Percentiles rank a stretch among this genome's conserved stretches.
Evolutionary conservation across 2,797 vertebrate species (phyloP).

Genomic region (Artibeus lituratus): DNA sequence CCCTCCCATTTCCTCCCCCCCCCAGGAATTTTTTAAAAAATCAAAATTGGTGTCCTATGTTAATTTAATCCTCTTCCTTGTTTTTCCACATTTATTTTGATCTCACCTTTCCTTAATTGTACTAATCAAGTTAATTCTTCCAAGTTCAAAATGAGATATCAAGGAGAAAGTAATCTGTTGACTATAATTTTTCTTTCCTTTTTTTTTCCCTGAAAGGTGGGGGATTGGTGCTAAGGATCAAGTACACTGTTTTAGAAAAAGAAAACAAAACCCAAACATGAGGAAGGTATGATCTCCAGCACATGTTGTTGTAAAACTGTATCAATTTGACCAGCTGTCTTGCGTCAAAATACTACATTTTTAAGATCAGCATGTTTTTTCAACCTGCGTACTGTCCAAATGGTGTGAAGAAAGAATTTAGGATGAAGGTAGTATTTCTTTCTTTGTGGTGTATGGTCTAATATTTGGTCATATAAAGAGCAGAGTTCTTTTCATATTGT

Average conservation of each 20-base stretch:
- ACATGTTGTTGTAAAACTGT: background rate
- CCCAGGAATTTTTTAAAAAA: background rate
- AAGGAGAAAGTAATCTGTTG: constrained; percentile 38
- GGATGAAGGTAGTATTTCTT: constrained; percentile 23
- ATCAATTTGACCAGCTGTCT: background rate
- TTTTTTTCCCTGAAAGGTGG: background rate
- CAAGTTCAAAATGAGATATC: constrained; percentile 24
- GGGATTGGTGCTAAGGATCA: constrained; percentile 19
- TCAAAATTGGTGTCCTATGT: background rate
- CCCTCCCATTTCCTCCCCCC: too few species aligned
- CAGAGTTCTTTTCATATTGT: background rate
- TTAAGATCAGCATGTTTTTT: constrained; percentile 32
- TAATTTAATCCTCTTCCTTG: constrained; percentile 12
- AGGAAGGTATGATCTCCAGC: background rate
- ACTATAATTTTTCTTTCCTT: background rate
- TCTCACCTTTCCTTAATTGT: constrained; percentile 41
- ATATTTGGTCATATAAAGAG: constrained; percentile 5
- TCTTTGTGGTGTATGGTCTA: background rate
- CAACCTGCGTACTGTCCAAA: background rate
- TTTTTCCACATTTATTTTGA: constrained; percentile 20
- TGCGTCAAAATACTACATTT: background rate
- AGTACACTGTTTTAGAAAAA: background rate
- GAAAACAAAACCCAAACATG: constrained; percentile 10
- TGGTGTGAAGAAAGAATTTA: constrained; percentile 1
- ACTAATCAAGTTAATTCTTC: constrained; percentile 21